Percentiles rank a stretch among this genome's conserved stretches.
Conservation (phyloP, 2,888 invertebrate genomes). For the Oligia latruncula region DNA sequence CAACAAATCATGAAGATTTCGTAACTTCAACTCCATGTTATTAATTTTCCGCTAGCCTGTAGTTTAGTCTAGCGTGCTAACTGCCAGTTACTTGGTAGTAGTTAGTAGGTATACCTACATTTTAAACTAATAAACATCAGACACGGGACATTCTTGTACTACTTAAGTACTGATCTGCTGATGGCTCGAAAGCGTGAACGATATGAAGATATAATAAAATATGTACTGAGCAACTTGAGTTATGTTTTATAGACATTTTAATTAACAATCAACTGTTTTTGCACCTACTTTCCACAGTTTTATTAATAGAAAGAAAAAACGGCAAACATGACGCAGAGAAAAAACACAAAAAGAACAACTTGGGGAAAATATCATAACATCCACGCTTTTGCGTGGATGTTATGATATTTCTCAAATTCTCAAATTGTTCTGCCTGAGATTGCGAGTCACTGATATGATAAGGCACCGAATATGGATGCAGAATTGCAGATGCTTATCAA, state of each 20-base stretch:
- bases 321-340: neutral
- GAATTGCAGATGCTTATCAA: neutral
- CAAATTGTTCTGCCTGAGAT: neutral
- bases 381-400: no score
- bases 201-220: conserved; percentile 39
- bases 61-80: conserved; percentile 30
- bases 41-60: conserved; percentile 26
- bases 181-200: conserved; percentile 58
- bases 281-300: conserved; percentile 2
- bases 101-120: conserved; percentile 7
- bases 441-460: neutral
- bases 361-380: neutral
- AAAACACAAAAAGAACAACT: neutral
- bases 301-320: neutral
- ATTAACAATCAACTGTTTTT: neutral
- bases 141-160: conserved; percentile 55
- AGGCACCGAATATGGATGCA: neutral
- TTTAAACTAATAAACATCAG: conserved; percentile 47
- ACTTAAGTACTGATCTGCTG: conserved; percentile 27
- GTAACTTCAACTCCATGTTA: conserved; percentile 4
- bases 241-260: conserved; percentile 36
- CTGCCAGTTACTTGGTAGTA: conserved; percentile 16
- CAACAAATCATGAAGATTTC: conserved; percentile 13
- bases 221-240: neutral
- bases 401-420: no score